These are phyloP conservation scores for Sthenelais limicola DNA, from an alignment of 2,888 invertebrate genomes.

Conservation along the genomic window DNA sequence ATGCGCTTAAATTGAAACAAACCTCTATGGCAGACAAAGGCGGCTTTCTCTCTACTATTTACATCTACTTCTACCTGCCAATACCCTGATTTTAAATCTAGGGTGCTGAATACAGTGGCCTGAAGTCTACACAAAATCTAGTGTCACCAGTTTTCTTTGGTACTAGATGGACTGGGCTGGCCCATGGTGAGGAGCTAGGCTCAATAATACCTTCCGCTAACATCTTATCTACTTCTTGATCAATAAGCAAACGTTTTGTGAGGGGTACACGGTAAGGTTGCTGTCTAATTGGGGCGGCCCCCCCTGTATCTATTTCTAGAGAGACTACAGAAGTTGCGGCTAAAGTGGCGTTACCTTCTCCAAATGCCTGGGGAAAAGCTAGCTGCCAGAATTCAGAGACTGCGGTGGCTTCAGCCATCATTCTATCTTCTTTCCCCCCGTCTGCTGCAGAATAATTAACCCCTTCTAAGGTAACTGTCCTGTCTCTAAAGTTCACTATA, in stretches of 20 bases:
- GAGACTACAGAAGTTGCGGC: too few species aligned
- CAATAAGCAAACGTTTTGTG: conserved; percentile 2
- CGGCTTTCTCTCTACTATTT: conserved; percentile 42
- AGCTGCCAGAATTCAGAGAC: too few species aligned
- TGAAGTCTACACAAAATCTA: conserved; percentile 37
- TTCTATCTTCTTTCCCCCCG: too few species aligned
- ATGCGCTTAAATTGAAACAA: conserved; percentile 45
- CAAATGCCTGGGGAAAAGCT: too few species aligned
- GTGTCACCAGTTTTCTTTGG: conserved; percentile 39
- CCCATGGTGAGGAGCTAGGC: conserved; percentile 24
- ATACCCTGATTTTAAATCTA: conserved; percentile 51
- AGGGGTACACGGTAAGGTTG: conserved; percentile 22
- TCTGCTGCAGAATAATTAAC: too few species aligned
- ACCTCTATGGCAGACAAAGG: conserved; percentile 49
- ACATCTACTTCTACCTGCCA: conserved; percentile 50
- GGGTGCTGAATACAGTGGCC: conserved; percentile 47
- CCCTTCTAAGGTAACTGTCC: too few species aligned
- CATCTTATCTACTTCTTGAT: conserved; percentile 30
- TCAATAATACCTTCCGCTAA: conserved; percentile 31
- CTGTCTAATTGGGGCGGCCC: conserved; percentile 13
- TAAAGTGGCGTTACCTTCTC: too few species aligned
- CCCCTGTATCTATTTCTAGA: conserved; percentile 12
- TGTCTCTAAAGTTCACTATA: too few species aligned
- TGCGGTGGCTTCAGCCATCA: too few species aligned
- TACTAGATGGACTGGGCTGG: conserved; percentile 36